phyloP scores from a whole-genome alignment of 2,888 invertebrate species.

The Leucoma salicis region DNA sequence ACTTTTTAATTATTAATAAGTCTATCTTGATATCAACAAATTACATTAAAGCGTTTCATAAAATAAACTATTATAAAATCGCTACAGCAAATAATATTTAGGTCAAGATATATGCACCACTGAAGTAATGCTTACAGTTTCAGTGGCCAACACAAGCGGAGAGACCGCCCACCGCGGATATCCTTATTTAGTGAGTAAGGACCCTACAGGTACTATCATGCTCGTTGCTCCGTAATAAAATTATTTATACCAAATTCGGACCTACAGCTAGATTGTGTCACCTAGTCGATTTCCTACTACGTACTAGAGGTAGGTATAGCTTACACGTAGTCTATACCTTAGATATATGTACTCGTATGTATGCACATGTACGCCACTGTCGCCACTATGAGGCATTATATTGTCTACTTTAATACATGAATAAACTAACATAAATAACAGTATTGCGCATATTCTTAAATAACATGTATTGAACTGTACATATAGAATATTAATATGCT shows the following conservation, averaged over 20 bases:
- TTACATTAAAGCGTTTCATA: background rate
- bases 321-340: no score
- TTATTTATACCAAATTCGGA: background rate
- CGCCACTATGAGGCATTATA: constrained; percentile 43
- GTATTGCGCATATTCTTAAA: constrained; percentile 23
- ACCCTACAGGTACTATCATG: no score
- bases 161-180: no score
- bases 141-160: no score
- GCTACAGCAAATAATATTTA: background rate
- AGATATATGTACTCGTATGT: constrained; percentile 3
- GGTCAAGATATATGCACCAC: background rate
- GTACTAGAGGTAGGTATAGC: no score
- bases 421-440: constrained; percentile 49
- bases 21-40: background rate
- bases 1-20: background rate
- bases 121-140: constrained; percentile 1
- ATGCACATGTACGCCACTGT: constrained; percentile 26
- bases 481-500: no score
- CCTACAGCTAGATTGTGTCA: constrained; percentile 16
- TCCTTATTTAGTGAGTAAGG: no score
- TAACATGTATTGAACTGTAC: no score
- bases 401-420: constrained; percentile 47
- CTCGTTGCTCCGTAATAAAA: no score
- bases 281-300: constrained; percentile 26
- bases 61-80: background rate